Evolutionary conservation across 2,113 vertebrate species (phyloP).

Genomic region (Pachyramphus minor): DNA sequence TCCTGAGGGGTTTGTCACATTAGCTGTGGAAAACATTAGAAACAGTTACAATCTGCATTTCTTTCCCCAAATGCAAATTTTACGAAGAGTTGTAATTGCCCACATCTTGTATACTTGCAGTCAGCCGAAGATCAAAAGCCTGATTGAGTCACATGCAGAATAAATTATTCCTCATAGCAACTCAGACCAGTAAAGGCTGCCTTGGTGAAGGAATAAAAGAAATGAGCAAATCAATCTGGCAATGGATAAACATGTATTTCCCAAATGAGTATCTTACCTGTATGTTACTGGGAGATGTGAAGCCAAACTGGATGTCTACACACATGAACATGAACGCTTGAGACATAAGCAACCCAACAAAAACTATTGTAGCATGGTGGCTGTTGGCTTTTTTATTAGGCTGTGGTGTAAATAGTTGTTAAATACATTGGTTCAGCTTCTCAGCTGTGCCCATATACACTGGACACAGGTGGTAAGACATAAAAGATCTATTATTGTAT

Average conservation of each 20-base stretch:
- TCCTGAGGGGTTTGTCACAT: constrained; percentile 78
- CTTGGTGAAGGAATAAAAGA: background rate
- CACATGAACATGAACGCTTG: no score
- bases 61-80: constrained; percentile 55
- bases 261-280: background rate
- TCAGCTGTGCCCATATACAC: background rate
- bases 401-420: background rate
- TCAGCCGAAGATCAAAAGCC: constrained; percentile 23
- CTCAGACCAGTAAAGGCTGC: background rate
- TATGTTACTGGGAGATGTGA: background rate
- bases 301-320: background rate
- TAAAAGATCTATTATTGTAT: background rate
- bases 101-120: constrained; percentile 20
- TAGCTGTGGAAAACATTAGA: constrained; percentile 68
- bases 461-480: constrained; percentile 15
- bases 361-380: background rate
- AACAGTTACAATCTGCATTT: constrained; percentile 65
- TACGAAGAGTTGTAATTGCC: constrained; percentile 29
- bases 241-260: background rate
- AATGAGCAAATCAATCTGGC: background rate
- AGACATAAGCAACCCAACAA: no score
- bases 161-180: background rate
- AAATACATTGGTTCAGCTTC: background rate
- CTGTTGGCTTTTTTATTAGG: background rate
- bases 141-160: background rate